phyloP scores from a whole-genome alignment of 2,888 invertebrate genomes.

The Eilema caniola region DNA sequence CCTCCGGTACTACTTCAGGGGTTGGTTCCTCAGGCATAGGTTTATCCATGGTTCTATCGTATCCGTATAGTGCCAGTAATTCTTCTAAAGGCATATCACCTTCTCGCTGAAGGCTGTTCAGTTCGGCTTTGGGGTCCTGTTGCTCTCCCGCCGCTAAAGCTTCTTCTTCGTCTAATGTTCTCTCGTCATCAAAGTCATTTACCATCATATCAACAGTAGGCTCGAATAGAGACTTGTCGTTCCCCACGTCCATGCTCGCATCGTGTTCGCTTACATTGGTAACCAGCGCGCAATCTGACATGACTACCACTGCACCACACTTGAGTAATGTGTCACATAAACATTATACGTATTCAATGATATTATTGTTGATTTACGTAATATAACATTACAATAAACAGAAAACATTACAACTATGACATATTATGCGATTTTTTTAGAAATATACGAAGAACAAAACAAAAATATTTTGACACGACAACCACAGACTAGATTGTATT shows the following conservation, averaged over 20 bases:
- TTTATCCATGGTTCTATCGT: conserved; percentile 84
- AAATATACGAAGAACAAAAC: conserved; percentile 73
- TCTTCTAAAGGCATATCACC: conserved; percentile 99
- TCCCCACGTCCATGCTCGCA: conserved; percentile 86
- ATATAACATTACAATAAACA: conserved; percentile 59
- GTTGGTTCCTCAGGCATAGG: conserved; percentile 64
- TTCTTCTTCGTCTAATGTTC: conserved; percentile 98
- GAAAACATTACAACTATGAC: conserved; percentile 67
- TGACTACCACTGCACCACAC: conserved; percentile 76
- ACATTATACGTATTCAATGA: conserved; percentile 65
- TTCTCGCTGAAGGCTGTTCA: conserved; percentile 96
- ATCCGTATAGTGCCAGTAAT: conserved; percentile 95
- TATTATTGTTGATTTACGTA: conserved; percentile 52
- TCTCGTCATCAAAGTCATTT: conserved; percentile 99
- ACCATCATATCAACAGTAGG: conserved; percentile 98
- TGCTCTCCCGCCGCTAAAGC: conserved; percentile 95
- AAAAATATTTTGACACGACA: conserved; percentile 84
- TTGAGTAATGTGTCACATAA: conserved; percentile 69
- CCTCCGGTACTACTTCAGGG: conserved; percentile 74
- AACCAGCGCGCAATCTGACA: conserved; percentile 86
- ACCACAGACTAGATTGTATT: conserved; percentile 16
- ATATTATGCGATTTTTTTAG: conserved; percentile 61
- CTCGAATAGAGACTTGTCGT: conserved; percentile 91
- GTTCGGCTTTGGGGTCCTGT: conserved; percentile 95
- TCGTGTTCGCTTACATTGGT: conserved; percentile 85